phyloP scores from a whole-genome alignment of 2,797 vertebrate species.

The Zalophus californianus region DNA sequence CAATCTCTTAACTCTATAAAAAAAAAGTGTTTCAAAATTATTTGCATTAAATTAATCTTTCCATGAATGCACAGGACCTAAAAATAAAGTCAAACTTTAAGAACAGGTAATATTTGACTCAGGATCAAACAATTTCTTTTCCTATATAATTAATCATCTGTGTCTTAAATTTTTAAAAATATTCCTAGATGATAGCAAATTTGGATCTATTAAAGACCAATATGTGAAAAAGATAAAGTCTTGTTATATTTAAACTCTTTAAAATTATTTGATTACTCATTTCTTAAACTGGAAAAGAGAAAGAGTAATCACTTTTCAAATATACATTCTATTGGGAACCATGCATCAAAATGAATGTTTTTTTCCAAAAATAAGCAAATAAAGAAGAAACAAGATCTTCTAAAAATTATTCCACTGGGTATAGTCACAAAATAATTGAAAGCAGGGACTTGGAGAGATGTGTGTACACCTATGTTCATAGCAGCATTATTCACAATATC shows the following conservation, averaged over 20 bases:
- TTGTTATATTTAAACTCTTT: neutral
- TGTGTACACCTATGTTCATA: neutral
- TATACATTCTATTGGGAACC: neutral
- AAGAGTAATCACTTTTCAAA: neutral
- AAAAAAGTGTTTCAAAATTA: constrained; percentile 14
- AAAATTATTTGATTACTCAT: neutral
- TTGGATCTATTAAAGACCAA: neutral
- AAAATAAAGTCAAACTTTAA: constrained; percentile 4
- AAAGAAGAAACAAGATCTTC: neutral
- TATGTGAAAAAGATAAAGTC: neutral
- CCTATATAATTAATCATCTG: neutral
- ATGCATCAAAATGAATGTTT: neutral
- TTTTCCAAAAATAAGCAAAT: neutral
- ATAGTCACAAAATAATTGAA: neutral
- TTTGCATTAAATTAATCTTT: neutral
- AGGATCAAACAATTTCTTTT: neutral
- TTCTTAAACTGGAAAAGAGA: constrained; percentile 30
- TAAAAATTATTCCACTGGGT: constrained; percentile 11
- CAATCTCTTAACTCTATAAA: neutral
- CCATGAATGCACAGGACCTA: neutral
- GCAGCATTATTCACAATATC: neutral
- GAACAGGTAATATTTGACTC: neutral
- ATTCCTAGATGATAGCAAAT: neutral
- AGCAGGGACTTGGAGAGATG: neutral
- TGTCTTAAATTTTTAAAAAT: neutral